These are phyloP conservation scores for Dasypus novemcinctus DNA, from an alignment of 2,113 vertebrate species.

Conservation along the genomic window DNA sequence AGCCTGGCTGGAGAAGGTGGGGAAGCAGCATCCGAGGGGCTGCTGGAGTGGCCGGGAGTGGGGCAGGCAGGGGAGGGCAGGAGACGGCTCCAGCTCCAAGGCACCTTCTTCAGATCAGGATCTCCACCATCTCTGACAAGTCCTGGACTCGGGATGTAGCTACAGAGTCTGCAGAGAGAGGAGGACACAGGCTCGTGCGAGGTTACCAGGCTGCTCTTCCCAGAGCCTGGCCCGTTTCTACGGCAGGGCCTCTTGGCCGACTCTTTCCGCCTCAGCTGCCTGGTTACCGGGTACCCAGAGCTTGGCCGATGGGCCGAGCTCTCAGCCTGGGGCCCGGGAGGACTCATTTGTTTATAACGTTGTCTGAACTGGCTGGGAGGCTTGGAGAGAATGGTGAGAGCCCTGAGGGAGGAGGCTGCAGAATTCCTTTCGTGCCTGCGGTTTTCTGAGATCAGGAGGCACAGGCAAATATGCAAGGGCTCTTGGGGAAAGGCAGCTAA, in stretches of 20 bases:
- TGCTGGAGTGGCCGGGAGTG: background rate
- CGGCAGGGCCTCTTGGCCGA: background rate
- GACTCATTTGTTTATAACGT: conserved; percentile 32
- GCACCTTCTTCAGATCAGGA: conserved; percentile 84
- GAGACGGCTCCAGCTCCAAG: background rate
- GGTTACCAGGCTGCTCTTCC: background rate
- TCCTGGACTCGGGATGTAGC: conserved; percentile 75
- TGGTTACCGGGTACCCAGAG: background rate
- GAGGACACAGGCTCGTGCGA: background rate
- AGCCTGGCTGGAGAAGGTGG: background rate
- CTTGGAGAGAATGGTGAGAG: background rate
- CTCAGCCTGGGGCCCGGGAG: background rate
- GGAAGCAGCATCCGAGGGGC: background rate
- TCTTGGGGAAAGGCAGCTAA: conserved; percentile 7
- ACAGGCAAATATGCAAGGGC: conserved; percentile 40
- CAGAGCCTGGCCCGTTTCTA: background rate
- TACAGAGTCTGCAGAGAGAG: conserved; percentile 76
- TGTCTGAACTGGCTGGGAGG: conserved; percentile 30
- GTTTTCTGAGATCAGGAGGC: conserved; percentile 54
- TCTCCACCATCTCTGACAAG: conserved; percentile 87
- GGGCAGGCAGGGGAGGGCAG: background rate
- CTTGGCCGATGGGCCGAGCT: background rate
- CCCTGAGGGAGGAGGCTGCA: conserved; percentile 33
- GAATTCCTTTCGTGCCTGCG: conserved; percentile 73
- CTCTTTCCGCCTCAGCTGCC: background rate